Evolutionary conservation across 2,888 invertebrate species (phyloP), one percentile per base, ranked within the genome.

Genomic region (Erynnis tages): DNA sequence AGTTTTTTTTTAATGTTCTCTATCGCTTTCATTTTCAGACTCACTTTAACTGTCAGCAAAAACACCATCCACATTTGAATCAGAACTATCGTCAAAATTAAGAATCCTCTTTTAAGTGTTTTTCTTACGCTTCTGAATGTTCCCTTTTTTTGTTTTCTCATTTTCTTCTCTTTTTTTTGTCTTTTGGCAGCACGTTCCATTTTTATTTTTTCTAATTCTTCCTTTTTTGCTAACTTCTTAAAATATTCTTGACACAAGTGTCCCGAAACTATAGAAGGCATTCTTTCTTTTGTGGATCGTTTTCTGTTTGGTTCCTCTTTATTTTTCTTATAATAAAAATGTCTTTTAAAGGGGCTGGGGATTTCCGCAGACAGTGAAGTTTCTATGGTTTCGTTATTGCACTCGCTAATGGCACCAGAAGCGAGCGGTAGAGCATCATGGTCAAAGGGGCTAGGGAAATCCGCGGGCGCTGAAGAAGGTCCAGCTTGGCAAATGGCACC

Each of bases 331-430:
- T 14, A 32, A 32, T 4, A 13, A 14, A 32, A 32, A 32, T 57
- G 50, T 57, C 38, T 27, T 55, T 55, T 47, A 48, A 44, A 59
- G 47, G 53, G 55, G 35, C 59, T 56, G 54, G 56, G 56, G 21
- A 56, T 46, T 52, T 58, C 46, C 49, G 49, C 55, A 34, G 54
- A 54, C 54, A 55, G 50, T 54, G 48, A 49, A 45, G 41, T 47
- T 54, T 47, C 50, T 54, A 43, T 40, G 52, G 54, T 46, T 46
- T 35, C 43, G 41, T 44, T 53, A 34, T 16, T 6, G 16, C 34
- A 48, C 47, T 47, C 8, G 55, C 35, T 55, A 52, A 14, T 47
- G 55, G 52, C 52, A 47, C 47, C 25, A 44, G 46, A 43, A 47
- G 44, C 53, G n/a, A 34, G 53, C 53, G 37, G 45, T 49, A 40